These are phyloP conservation scores for Enoplosus armatus DNA, from an alignment of 2,797 vertebrate species.

Conservation along the genomic window DNA sequence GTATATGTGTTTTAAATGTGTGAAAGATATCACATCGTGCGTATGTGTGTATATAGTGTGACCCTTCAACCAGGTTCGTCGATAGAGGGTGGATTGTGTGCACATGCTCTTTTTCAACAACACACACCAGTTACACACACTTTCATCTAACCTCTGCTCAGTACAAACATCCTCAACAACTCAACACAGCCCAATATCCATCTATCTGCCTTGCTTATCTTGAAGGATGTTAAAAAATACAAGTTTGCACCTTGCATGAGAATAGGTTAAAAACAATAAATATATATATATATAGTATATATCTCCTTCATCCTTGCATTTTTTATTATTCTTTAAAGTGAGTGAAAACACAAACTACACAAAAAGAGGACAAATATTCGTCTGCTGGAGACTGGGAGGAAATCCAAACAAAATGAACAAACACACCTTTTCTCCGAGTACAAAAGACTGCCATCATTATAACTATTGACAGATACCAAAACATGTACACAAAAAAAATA, in stretches of 20 bases:
- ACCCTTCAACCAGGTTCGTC: neutral
- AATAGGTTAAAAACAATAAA: neutral
- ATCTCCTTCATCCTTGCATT: neutral
- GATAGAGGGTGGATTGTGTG: neutral
- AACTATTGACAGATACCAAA: slow-evolving; percentile 57
- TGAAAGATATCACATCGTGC: neutral
- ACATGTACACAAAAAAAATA: slow-evolving; percentile 33
- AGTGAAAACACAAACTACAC: slow-evolving; percentile 31
- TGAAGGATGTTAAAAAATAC: neutral
- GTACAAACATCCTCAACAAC: neutral
- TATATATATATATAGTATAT: too few relatives aligned
- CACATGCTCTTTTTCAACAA: neutral
- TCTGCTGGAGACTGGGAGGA: slow-evolving; percentile 1
- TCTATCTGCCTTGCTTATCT: neutral
- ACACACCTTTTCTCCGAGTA: slow-evolving; percentile 45
- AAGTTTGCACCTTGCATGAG: slow-evolving; percentile 4
- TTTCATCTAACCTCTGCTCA: neutral
- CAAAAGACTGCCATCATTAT: slow-evolving; percentile 52
- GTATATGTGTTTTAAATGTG: neutral
- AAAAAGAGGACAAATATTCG: slow-evolving; percentile 28
- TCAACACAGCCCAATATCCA: neutral
- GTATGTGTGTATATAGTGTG: neutral
- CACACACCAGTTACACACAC: neutral
- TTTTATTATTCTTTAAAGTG: slow-evolving; percentile 22
- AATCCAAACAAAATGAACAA: slow-evolving; percentile 47